Evolutionary conservation across 2,888 invertebrate genomes (phyloP), one percentile per base, ranked within the genome.

Genomic region (Suillia variegata): DNA sequence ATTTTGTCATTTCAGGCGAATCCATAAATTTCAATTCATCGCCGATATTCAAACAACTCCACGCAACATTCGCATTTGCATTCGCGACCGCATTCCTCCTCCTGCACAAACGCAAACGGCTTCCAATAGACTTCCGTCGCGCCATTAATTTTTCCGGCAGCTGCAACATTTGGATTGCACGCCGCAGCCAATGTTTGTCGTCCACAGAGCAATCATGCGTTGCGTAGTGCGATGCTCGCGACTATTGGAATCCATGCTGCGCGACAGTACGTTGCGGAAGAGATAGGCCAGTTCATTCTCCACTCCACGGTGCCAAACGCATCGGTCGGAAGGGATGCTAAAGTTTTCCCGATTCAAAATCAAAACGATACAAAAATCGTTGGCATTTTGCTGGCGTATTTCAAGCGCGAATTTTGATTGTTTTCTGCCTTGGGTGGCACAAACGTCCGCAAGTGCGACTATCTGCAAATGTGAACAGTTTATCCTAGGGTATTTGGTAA

Each of bases 391-490:
- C 22, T 68, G 0, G 74, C 76, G 49, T 77, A 58, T 4, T 71
- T 67, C 8, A 74, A 67, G 0, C 82, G 76, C 2, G 77, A 71
- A n/a, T n/a, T 2, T 73, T 73, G 2, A 81, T 53, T 2, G 76
- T 67, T 1, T 81, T 73, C 42, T 79, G 56, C 10, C 79, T 74
- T 21, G 77, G 65, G n/a, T n/a, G n/a, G n/a, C n/a, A n/a, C n/a
- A n/a, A n/a, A n/a, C n/a, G n/a, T n/a, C 66, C 74, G 74, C 71
- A 42, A 68, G 70, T 1, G 69, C 64, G 50, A 68, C 54, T 17
- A 75, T 51, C 73, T 75, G 54, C 33, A 47, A 56, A 17, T 52
- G 13, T 3, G 34, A 33, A 17, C n/a, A n/a, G n/a, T n/a, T n/a
- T n/a, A n/a, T n/a, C n/a, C n/a, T n/a, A n/a, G n/a, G n/a, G n/a